A percentile compares a stretch with the other conserved stretches of the same genome.
Evolutionary conservation across 2,113 vertebrate genomes (phyloP).

Genomic region (Ciconia maguari): DNA sequence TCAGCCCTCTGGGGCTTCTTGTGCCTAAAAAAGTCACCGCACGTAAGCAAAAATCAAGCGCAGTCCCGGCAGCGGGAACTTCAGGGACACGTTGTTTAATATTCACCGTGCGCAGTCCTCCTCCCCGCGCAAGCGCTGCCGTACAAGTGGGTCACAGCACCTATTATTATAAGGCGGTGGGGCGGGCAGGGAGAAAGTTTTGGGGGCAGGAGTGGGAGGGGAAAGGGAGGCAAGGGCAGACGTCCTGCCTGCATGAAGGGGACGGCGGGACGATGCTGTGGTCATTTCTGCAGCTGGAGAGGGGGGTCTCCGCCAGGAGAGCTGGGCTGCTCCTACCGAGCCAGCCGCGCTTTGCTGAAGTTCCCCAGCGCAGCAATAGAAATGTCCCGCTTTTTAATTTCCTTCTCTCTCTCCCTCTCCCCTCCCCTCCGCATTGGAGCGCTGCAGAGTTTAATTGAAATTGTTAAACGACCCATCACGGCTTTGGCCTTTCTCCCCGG

Average conservation of each 20-base stretch:
- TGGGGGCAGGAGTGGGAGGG: not conserved
- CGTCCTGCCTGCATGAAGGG: not conserved
- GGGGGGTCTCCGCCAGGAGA: not conserved
- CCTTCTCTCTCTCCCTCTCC: not conserved
- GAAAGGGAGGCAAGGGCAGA: not conserved
- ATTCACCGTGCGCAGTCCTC: not conserved
- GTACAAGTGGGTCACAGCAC: slow-evolving; percentile 58
- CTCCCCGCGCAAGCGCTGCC: not conserved
- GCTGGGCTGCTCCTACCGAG: not conserved
- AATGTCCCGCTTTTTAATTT: slow-evolving; percentile 18
- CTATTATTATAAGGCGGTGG: not conserved
- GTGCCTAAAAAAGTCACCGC: slow-evolving; percentile 70
- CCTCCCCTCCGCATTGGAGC: slow-evolving; percentile 16
- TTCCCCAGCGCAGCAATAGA: not conserved
- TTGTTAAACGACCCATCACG: slow-evolving; percentile 67
- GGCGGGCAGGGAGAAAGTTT: not conserved
- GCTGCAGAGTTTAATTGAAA: slow-evolving; percentile 64
- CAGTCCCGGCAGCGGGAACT: slow-evolving; percentile 39
- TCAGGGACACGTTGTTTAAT: slow-evolving; percentile 52
- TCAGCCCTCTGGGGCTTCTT: slow-evolving; percentile 67
- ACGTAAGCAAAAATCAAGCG: slow-evolving; percentile 62
- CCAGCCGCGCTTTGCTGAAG: not conserved
- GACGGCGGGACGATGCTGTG: rapidly evolving
- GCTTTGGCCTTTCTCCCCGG: slow-evolving; percentile 62
- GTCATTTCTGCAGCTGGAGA: not conserved